These are phyloP conservation scores for Aquatica leii DNA, from an alignment of 2,888 invertebrate species.

Conservation along the genomic window DNA sequence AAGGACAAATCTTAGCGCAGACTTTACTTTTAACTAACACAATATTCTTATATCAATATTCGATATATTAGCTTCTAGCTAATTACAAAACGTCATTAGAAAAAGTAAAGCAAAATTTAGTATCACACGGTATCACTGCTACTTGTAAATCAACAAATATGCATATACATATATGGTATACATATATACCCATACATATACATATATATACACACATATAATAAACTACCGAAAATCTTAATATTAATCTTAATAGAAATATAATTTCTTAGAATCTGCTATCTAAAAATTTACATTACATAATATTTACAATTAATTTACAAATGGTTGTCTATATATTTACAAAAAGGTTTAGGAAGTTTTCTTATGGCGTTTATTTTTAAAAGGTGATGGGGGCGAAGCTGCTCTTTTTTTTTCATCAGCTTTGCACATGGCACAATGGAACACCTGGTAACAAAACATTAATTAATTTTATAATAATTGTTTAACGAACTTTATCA, in stretches of 20 bases:
- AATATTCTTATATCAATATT: constrained; percentile 16
- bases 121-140: constrained; percentile 52
- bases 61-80: constrained; percentile 19
- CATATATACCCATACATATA: too few relatives aligned
- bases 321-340: constrained; percentile 41
- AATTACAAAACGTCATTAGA: constrained; percentile 23
- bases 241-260: constrained; percentile 32
- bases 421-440: constrained; percentile 62
- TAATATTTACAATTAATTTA: constrained; percentile 52
- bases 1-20: constrained; percentile 16
- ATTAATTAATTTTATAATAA: too few relatives aligned
- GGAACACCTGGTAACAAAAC: constrained; percentile 56
- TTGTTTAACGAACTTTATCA: too few relatives aligned
- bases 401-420: constrained; percentile 46
- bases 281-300: constrained; percentile 44
- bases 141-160: constrained; percentile 50
- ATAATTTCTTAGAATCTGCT: constrained; percentile 42
- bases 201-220: too few relatives aligned
- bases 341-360: constrained; percentile 48
- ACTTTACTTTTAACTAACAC: constrained; percentile 31
- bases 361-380: constrained; percentile 53
- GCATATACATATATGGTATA: too few relatives aligned
- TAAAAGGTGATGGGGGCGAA: constrained; percentile 50
- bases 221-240: constrained; percentile 29
- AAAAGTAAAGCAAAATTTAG: constrained; percentile 32